Evolutionary conservation across 1,140 invertebrate genomes (phyloP).

Genomic region (Ditylenchus dipsaci): DNA sequence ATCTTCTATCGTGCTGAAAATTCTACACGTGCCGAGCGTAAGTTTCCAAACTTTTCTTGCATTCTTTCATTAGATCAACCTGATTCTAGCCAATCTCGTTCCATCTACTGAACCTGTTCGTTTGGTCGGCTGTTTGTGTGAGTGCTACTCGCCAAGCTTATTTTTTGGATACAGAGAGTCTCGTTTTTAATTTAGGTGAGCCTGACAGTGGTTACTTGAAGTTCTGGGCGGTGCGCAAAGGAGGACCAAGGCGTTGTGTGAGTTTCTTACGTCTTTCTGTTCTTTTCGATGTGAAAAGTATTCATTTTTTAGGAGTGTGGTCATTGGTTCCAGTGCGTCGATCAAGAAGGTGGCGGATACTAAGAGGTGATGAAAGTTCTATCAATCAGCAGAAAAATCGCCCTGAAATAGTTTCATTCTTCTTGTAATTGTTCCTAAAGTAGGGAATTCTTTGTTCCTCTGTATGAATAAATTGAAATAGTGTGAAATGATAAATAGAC

Average conservation of each 20-base stretch:
- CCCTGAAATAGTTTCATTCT: no score
- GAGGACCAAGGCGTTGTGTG: slow-evolving; percentile 75
- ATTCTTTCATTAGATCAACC: no score
- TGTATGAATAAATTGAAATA: no score
- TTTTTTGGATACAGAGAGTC: background rate
- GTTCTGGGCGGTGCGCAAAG: slow-evolving; percentile 89
- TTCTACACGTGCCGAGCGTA: slow-evolving; percentile 76
- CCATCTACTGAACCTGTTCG: slow-evolving; percentile 80
- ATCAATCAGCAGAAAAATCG: background rate
- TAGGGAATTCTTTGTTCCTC: no score
- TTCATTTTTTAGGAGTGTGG: slow-evolving; percentile 31
- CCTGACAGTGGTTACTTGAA: slow-evolving; percentile 79
- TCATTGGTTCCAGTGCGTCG: slow-evolving; percentile 82
- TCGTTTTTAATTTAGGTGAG: slow-evolving; percentile 64
- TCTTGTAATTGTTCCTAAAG: no score
- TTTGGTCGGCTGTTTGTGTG: slow-evolving; percentile 88
- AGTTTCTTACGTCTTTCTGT: no score
- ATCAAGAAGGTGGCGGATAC: slow-evolving; percentile 64
- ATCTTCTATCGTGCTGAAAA: slow-evolving; percentile 63
- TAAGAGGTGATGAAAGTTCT: slow-evolving; percentile 57
- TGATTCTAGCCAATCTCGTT: slow-evolving; percentile 81
- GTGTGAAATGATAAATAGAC: no score
- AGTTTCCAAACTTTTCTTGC: no score
- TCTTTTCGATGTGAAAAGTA: no score
- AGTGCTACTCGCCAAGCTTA: slow-evolving; percentile 28